These are phyloP conservation scores for Ypsolopha sequella DNA, from an alignment of 2,888 invertebrate species.

Conservation along the genomic window DNA sequence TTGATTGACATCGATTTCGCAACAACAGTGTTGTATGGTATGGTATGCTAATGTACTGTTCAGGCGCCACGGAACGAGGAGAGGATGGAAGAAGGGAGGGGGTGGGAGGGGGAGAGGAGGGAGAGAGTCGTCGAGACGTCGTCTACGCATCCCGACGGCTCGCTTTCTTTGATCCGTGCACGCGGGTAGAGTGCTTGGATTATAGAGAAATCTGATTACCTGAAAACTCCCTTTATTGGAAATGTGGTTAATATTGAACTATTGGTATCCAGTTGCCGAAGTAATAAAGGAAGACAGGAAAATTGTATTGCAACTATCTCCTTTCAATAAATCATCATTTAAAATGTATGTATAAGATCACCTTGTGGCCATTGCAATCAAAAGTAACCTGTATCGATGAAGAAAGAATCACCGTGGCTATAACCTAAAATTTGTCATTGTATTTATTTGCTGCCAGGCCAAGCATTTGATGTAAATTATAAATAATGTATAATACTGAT, in stretches of 20 bases:
- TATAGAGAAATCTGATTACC: conserved; percentile 24
- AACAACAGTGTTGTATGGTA: not conserved
- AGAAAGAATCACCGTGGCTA: too few relatives aligned
- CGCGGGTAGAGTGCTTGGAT: conserved; percentile 5
- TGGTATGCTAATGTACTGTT: not conserved
- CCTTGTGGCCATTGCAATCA: too few relatives aligned
- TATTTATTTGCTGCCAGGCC: too few relatives aligned
- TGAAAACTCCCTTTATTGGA: conserved; percentile 12
- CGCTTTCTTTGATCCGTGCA: conserved; percentile 43
- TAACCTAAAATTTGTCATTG: too few relatives aligned
- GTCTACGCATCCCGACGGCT: conserved; percentile 63
- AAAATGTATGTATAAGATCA: too few relatives aligned
- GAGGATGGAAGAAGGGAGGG: conserved; percentile 12
- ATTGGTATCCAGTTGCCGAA: too few relatives aligned
- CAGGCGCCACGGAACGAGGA: conserved; percentile 3
- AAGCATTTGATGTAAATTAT: too few relatives aligned
- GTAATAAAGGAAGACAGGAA: too few relatives aligned
- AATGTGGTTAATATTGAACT: not conserved
- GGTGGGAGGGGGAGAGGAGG: conserved; percentile 10
- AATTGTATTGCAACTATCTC: too few relatives aligned
- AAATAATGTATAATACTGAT: too few relatives aligned
- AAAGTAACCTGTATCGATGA: too few relatives aligned
- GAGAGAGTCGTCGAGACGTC: conserved; percentile 35
- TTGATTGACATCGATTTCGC: not conserved
- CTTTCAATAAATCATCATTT: too few relatives aligned